These are phyloP conservation scores for Nerophis ophidion DNA, from an alignment of 2,113 vertebrate species.

Conservation along the genomic window DNA sequence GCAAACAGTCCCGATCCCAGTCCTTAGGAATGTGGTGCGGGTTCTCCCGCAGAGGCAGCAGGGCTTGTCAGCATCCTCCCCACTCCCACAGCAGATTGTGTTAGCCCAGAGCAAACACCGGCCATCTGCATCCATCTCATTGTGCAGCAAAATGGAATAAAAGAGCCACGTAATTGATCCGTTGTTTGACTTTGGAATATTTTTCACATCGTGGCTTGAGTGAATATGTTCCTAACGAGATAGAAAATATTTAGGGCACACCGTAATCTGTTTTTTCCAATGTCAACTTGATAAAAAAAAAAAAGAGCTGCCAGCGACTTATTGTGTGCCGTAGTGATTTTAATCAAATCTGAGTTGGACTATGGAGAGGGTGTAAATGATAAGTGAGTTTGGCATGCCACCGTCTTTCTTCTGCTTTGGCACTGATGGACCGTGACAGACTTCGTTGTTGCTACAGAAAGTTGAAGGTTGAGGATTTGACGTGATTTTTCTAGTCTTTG, in stretches of 20 bases:
- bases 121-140: slow-evolving; percentile 53
- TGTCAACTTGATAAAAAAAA: slow-evolving; percentile 28
- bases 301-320: slow-evolving; percentile 46
- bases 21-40: slow-evolving; percentile 50
- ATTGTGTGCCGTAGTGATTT: slow-evolving; percentile 45
- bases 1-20: slow-evolving; percentile 30
- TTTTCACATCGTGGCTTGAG: slow-evolving; percentile 11
- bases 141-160: slow-evolving; percentile 45
- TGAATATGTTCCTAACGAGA: not conserved
- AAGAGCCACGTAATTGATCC: slow-evolving; percentile 48
- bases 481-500: slow-evolving; percentile 31
- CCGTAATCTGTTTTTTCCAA: slow-evolving; percentile 31
- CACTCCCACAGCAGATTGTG: slow-evolving; percentile 48
- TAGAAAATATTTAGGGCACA: slow-evolving; percentile 17
- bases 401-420: slow-evolving; percentile 18
- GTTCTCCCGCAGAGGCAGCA: slow-evolving; percentile 44
- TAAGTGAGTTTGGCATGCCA: slow-evolving; percentile 38
- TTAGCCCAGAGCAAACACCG: slow-evolving; percentile 64
- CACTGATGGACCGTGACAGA: slow-evolving; percentile 52
- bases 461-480: slow-evolving; percentile 25
- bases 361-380: slow-evolving; percentile 21
- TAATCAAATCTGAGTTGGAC: slow-evolving; percentile 53
- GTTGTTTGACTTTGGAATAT: slow-evolving; percentile 44
- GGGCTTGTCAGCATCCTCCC: slow-evolving; percentile 47
- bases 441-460: slow-evolving; percentile 19